Evolutionary conservation across 1,140 invertebrate species (phyloP).

Genomic region (Orchestia grillus): DNA sequence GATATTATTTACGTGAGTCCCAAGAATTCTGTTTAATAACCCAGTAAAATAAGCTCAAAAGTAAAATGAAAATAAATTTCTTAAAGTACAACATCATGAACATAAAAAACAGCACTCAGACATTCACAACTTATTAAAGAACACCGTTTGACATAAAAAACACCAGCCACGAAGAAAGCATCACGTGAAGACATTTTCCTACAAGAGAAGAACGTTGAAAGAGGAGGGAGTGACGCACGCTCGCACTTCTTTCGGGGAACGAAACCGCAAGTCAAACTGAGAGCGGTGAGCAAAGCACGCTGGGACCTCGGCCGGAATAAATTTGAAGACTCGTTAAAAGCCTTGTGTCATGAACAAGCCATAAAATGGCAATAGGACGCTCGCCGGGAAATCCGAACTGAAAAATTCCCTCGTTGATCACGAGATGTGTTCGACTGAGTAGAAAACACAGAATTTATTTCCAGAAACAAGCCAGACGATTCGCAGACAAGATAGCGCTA

Average conservation of each 20-base stretch:
- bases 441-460: not conserved
- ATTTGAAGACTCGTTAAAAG: slow-evolving; percentile 36
- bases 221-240: not conserved
- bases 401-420: slow-evolving; percentile 19
- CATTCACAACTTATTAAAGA: not conserved
- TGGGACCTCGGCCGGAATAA: not conserved
- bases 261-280: not conserved
- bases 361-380: slow-evolving; percentile 11
- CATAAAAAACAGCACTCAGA: not conserved
- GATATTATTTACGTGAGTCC: too few relatives aligned
- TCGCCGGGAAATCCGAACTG: not conserved
- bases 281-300: too few relatives aligned
- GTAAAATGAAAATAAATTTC: too few relatives aligned
- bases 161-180: not conserved
- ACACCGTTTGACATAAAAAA: not conserved
- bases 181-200: not conserved
- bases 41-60: too few relatives aligned
- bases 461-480: not conserved
- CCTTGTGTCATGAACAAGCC: slow-evolving; percentile 24
- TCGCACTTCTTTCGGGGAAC: not conserved
- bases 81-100: not conserved
- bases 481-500: not conserved
- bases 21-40: too few relatives aligned
- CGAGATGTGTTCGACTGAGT: not conserved
- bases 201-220: not conserved